These are phyloP conservation scores for Porites lobata DNA, from an alignment of 92 coral and sea anemone genomes.

Conservation along the genomic window DNA sequence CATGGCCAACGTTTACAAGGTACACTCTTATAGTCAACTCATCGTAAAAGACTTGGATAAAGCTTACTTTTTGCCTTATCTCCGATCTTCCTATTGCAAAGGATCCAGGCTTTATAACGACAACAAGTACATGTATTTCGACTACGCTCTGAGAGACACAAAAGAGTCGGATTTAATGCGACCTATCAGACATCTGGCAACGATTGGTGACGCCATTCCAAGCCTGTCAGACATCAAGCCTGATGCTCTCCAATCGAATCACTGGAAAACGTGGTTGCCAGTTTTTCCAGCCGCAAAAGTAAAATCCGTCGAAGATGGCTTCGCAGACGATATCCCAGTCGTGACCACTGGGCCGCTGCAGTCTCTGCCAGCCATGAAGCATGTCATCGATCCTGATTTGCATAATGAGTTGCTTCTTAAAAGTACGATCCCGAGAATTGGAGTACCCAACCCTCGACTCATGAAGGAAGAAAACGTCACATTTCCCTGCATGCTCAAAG, in stretches of 20 bases:
- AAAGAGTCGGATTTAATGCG: background rate
- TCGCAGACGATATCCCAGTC: background rate
- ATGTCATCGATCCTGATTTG: constrained; percentile 7
- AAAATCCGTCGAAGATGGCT: background rate
- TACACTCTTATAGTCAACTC: background rate
- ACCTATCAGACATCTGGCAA: background rate
- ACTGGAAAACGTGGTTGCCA: constrained; percentile 16
- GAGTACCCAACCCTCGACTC: background rate
- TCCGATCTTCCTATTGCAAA: background rate
- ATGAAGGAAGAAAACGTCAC: background rate
- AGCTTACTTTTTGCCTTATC: background rate
- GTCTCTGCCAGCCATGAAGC: background rate
- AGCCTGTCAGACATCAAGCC: background rate
- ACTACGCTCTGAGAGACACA: background rate
- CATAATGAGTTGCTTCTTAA: background rate
- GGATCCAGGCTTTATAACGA: constrained; percentile 9
- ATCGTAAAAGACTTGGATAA: no score
- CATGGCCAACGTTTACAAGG: background rate
- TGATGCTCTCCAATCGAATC: background rate
- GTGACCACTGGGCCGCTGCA: constrained; percentile 5
- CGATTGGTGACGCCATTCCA: background rate
- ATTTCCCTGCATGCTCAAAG: constrained; percentile 5
- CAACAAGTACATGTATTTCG: background rate
- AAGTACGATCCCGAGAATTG: background rate
- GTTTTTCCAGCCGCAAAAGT: background rate